phyloP scores from a whole-genome alignment of 2,888 invertebrate species.

The Ophion costatus region DNA sequence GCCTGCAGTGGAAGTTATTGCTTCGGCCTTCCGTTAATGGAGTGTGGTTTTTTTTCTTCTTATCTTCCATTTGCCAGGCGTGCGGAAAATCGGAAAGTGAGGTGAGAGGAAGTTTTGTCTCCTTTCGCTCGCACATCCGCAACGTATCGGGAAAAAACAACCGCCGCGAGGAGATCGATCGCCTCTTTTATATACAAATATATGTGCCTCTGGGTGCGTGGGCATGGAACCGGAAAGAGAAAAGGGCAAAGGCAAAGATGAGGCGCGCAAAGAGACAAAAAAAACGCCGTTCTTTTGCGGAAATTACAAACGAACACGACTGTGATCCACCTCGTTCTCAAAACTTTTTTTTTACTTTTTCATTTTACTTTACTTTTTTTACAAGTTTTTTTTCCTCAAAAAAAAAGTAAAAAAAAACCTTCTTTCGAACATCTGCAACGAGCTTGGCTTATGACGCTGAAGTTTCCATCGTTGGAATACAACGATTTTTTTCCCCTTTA shows the following conservation, averaged over 20 bases:
- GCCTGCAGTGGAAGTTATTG: background rate
- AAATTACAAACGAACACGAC: background rate
- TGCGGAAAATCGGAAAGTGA: constrained; percentile 9
- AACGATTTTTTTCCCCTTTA: no score
- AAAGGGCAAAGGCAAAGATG: constrained; percentile 44
- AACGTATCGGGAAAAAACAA: constrained; percentile 21
- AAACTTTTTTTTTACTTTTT: no score
- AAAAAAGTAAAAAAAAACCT: no score
- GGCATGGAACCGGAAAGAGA: constrained; percentile 19
- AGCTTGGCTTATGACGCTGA: no score
- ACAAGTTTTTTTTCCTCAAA: no score
- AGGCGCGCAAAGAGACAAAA: constrained; percentile 40
- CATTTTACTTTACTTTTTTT: no score
- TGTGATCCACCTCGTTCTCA: no score
- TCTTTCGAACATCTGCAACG: no score
- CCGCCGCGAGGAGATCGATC: constrained; percentile 52
- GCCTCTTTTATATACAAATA: background rate
- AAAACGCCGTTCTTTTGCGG: background rate
- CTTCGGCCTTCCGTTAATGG: constrained; percentile 24
- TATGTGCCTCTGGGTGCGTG: background rate
- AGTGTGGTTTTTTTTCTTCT: background rate
- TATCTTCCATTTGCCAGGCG: background rate
- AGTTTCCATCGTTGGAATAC: no score
- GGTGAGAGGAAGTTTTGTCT: background rate
- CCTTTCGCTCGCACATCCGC: background rate